Base-by-base conservation (phyloP, 1,140 invertebrate genomes). In the Rhyacophila brunnea region DNA sequence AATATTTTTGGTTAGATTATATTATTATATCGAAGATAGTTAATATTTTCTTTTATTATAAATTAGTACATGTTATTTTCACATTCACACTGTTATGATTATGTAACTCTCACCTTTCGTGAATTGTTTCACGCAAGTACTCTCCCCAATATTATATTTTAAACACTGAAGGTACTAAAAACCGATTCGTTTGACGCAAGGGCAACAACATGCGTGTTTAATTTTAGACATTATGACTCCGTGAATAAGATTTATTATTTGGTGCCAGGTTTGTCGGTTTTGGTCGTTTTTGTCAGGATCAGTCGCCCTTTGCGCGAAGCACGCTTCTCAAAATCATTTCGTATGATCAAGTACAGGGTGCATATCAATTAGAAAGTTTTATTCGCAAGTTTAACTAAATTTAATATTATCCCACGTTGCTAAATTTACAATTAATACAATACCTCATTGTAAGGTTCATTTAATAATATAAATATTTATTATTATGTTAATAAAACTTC, bases 191-290 rank as follows among this genome's bases (percentile, higher is more conserved):
- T 28, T 28, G 23, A 28, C n/a, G 14, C 50, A 52, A 40, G 7
- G 19, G 19, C 50, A 36, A 40, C 9, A 43, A 52, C 38, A 19
- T 2, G 14, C 32, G 35, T 19, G 14, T 40, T 38, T 52, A 52
- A 52, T 42, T 52, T 23, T 52, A 52, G 38, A 32, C 50, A 20
- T 52, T 52, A 52, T 52, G 15, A 20, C 50, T 38, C 38, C 36
- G 20, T 23, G 50, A 10, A 15, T 14, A 42, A 43, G 50, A 52
- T 52, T 52, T 52, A 52, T 52, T 52, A 43, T 35, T n/a, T 32
- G 18, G 38, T 52, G 50, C 17, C 36, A 43, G 35, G 38, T 38
- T 9, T 10, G 10, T 13, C n/a, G 18, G 50, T 42, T 43, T 42
- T 52, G 18, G 15, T 23, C 6, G 35, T 11, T 32, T 52, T 52